These are phyloP conservation scores for Trichomalopsis sarcophagae DNA, from an alignment of 1,140 invertebrate species.

Conservation along the genomic window DNA sequence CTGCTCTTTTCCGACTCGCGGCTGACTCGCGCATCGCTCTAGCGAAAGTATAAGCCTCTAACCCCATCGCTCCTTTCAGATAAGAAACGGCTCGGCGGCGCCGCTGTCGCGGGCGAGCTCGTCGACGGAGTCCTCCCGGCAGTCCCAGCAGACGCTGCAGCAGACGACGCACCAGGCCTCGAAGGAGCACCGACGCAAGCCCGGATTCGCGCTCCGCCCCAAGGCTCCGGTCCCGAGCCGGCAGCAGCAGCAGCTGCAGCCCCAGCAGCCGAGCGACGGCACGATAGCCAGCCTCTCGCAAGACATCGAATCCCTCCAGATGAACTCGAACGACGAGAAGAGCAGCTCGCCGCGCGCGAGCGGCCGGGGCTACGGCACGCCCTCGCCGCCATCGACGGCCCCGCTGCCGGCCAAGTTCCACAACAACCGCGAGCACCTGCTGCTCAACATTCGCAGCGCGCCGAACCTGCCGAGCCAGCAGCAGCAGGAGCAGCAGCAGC, in stretches of 20 bases:
- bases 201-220: slow-evolving; percentile 71
- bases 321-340: slow-evolving; percentile 77
- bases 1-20: background rate
- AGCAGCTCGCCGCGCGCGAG: slow-evolving; percentile 67
- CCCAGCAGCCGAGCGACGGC: slow-evolving; percentile 63
- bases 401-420: slow-evolving; percentile 88
- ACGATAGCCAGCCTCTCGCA: slow-evolving; percentile 77
- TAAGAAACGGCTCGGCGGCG: slow-evolving; percentile 59
- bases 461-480: slow-evolving; percentile 83
- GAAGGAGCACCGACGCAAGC: slow-evolving; percentile 69
- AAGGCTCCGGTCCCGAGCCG: slow-evolving; percentile 76
- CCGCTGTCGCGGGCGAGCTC: slow-evolving; percentile 66
- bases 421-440: slow-evolving; percentile 79
- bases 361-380: slow-evolving; percentile 78
- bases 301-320: slow-evolving; percentile 79
- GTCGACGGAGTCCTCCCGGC: slow-evolving; percentile 67
- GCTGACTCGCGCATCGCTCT: too few relatives aligned
- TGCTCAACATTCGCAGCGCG: slow-evolving; percentile 86
- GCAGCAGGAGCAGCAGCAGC: slow-evolving; percentile 75
- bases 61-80: slow-evolving; percentile 52
- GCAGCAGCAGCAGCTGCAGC: slow-evolving; percentile 63
- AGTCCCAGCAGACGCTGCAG: slow-evolving; percentile 55
- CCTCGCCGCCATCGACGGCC: slow-evolving; percentile 86
- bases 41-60: background rate
- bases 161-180: slow-evolving; percentile 56